Percentiles rank a stretch among this genome's conserved stretches.
phyloP scores from a whole-genome alignment of 1,140 invertebrate species.

The Formica exsecta region DNA sequence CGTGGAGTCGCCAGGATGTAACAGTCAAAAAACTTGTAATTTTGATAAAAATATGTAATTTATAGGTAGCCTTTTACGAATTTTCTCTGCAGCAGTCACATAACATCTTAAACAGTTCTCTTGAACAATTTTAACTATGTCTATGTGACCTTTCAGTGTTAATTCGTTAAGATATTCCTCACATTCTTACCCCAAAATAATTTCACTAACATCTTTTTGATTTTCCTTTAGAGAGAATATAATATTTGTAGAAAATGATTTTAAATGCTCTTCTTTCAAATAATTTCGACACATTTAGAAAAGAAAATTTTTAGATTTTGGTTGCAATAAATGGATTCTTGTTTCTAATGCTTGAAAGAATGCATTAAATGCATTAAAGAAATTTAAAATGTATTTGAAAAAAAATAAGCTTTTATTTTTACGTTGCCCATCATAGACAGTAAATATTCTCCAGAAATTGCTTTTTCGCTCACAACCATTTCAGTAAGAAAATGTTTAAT shows the following conservation, averaged over 20 bases:
- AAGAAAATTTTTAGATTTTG: neutral
- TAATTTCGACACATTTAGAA: neutral
- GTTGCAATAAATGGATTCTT: neutral
- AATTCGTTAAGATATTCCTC: neutral
- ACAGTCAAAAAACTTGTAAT: conserved; percentile 8
- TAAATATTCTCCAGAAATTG: too few relatives aligned
- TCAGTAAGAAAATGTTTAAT: too few relatives aligned
- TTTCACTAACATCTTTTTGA: neutral
- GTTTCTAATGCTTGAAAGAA: neutral
- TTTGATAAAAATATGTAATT: neutral
- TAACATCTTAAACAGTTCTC: conserved; percentile 3
- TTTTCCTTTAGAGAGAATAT: neutral
- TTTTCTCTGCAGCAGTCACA: neutral
- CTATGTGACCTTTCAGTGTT: neutral
- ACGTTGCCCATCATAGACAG: too few relatives aligned
- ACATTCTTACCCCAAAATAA: neutral
- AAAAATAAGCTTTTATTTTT: too few relatives aligned
- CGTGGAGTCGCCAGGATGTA: too few relatives aligned
- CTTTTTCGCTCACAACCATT: too few relatives aligned
- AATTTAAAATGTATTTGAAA: too few relatives aligned
- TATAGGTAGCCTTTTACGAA: neutral
- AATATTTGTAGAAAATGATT: neutral
- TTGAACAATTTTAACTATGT: neutral
- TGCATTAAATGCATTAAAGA: neutral
- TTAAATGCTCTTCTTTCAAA: neutral